A percentile compares a stretch with the other conserved stretches of the same genome.
These are phyloP conservation scores for Pemphigus obesinymphae DNA, from an alignment of 1,140 invertebrate genomes.

Conservation along the genomic window DNA sequence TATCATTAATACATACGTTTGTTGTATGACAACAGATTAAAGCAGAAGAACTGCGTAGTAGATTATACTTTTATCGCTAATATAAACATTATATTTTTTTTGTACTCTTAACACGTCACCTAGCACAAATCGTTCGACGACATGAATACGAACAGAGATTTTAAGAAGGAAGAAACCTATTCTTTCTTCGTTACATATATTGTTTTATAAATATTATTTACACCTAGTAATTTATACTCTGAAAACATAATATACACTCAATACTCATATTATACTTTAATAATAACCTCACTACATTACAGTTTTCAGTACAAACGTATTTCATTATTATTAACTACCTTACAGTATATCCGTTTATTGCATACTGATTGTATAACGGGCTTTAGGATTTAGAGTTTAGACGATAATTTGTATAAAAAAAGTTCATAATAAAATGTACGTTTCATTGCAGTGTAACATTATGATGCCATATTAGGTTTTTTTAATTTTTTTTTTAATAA, in stretches of 20 bases:
- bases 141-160: conserved; percentile 12
- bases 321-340: neutral
- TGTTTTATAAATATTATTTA: neutral
- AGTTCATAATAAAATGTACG: neutral
- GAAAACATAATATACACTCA: neutral
- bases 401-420: neutral
- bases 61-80: neutral
- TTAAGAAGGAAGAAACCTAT: too few species aligned
- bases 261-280: neutral
- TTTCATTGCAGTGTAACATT: too few species aligned
- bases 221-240: conserved; percentile 7
- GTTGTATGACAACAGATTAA: neutral
- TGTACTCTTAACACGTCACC: conserved; percentile 7
- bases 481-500: too few species aligned
- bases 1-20: neutral
- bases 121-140: neutral
- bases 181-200: neutral
- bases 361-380: neutral
- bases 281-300: neutral
- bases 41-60: neutral
- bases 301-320: neutral
- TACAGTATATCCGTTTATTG: neutral
- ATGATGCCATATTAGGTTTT: too few species aligned
- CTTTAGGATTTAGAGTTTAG: neutral
- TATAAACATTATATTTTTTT: neutral